These are phyloP conservation scores for Mesorhabditis belari DNA, from an alignment of 2,888 invertebrate genomes.

Conservation along the genomic window DNA sequence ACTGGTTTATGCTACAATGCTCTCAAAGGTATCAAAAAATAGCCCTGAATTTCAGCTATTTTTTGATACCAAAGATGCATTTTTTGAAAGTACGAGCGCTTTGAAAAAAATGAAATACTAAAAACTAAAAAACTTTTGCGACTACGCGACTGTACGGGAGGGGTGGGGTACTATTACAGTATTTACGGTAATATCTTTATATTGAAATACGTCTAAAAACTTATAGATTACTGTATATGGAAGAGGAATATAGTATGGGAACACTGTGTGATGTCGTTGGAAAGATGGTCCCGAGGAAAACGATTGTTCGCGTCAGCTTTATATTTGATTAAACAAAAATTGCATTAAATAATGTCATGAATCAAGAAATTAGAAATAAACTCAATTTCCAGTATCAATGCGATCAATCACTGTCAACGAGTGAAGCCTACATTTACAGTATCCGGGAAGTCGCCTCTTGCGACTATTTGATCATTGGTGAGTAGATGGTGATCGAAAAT, in stretches of 20 bases:
- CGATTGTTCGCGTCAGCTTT: conserved; percentile 10
- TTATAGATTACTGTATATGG: conserved; percentile 13
- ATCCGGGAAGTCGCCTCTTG: conserved; percentile 15
- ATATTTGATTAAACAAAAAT: background rate
- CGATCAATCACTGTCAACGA: conserved; percentile 8
- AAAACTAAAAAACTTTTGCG: too few relatives aligned
- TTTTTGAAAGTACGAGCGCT: too few relatives aligned
- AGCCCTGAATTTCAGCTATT: too few relatives aligned
- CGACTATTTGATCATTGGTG: conserved; percentile 13
- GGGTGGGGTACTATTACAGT: too few relatives aligned
- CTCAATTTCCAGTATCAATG: conserved; percentile 21
- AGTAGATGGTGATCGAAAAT: too few relatives aligned
- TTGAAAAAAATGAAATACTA: too few relatives aligned
- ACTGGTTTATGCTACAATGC: too few relatives aligned
- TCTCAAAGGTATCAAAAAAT: too few relatives aligned
- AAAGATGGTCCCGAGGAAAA: conserved; percentile 4
- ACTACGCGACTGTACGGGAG: too few relatives aligned
- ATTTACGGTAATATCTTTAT: too few relatives aligned
- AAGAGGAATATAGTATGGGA: conserved; percentile 12
- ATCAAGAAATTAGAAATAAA: background rate
- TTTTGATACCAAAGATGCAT: too few relatives aligned
- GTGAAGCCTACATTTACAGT: conserved; percentile 12
- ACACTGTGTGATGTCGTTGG: conserved; percentile 11
- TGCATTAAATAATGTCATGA: background rate
- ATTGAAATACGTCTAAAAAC: conserved; percentile 4